Conservation (phyloP, 2,888 invertebrate genomes). For the Odontothrips loti region DNA sequence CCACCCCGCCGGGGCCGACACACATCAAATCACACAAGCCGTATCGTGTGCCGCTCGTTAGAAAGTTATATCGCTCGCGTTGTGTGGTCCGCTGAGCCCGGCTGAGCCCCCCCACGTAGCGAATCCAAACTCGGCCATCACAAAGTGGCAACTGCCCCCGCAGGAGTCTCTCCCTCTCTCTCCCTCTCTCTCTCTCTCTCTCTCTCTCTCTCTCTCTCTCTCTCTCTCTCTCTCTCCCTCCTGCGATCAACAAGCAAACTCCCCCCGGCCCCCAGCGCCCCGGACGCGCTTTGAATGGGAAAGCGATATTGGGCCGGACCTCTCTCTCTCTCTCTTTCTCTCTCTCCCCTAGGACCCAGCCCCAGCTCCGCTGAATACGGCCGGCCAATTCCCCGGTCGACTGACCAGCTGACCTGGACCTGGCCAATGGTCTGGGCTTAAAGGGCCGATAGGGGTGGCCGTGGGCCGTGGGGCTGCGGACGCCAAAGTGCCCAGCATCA, state of each 20-base stretch:
- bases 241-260: no score
- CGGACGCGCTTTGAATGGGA: not conserved
- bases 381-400: not conserved
- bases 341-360: not conserved
- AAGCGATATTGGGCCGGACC: constrained; percentile 14
- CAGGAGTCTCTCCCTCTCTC: not conserved
- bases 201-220: not conserved
- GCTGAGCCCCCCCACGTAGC: not conserved
- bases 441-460: no score
- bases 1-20: no score
- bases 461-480: no score
- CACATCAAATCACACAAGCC: no score
- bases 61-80: no score
- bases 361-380: not conserved
- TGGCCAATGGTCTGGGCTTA: not conserved
- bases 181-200: not conserved
- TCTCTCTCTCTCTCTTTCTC: no score
- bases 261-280: not conserved
- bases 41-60: no score
- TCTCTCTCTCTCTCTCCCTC: not conserved
- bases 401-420: not conserved
- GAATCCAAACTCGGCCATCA: not conserved
- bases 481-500: no score
- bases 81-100: no score
- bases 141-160: constrained; percentile 1